Conservation (phyloP, 2,797 vertebrate genomes). For the Vultur gryphus region DNA sequence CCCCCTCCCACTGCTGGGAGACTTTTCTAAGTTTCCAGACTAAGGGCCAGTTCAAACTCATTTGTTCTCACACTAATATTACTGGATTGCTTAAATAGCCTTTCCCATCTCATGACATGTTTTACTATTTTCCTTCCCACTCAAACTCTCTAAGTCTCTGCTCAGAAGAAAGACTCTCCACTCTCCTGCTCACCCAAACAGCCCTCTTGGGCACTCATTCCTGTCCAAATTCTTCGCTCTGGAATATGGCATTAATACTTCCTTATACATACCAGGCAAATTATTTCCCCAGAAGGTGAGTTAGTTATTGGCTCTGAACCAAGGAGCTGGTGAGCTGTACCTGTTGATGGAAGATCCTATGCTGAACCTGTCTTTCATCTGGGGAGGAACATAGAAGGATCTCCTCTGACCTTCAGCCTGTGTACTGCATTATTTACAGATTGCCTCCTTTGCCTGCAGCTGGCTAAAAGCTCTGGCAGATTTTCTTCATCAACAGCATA, state of each 20-base stretch:
- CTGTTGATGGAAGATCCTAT: background rate
- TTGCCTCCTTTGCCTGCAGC: background rate
- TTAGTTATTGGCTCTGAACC: background rate
- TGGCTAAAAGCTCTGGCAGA: background rate
- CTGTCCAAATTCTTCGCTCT: background rate
- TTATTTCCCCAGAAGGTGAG: background rate
- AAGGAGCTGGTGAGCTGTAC: background rate
- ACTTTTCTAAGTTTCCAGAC: slow-evolving; percentile 36
- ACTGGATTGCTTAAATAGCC: background rate
- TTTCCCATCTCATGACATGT: background rate
- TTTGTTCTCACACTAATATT: background rate
- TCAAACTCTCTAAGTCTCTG: background rate
- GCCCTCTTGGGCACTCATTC: background rate
- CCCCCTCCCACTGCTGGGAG: background rate
- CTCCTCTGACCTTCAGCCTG: background rate
- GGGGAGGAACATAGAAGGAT: background rate
- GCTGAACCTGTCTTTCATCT: background rate
- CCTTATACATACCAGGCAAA: background rate
- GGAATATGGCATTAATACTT: background rate
- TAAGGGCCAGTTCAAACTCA: background rate
- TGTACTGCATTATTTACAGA: background rate
- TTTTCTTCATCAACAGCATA: slow-evolving; percentile 18
- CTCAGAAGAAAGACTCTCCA: background rate
- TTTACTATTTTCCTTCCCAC: slow-evolving; percentile 8
- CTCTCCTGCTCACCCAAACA: background rate